Percentiles rank a stretch among this genome's conserved stretches.
These are phyloP conservation scores for Miniopterus natalensis DNA, from an alignment of 2,113 vertebrate species.

Conservation along the genomic window DNA sequence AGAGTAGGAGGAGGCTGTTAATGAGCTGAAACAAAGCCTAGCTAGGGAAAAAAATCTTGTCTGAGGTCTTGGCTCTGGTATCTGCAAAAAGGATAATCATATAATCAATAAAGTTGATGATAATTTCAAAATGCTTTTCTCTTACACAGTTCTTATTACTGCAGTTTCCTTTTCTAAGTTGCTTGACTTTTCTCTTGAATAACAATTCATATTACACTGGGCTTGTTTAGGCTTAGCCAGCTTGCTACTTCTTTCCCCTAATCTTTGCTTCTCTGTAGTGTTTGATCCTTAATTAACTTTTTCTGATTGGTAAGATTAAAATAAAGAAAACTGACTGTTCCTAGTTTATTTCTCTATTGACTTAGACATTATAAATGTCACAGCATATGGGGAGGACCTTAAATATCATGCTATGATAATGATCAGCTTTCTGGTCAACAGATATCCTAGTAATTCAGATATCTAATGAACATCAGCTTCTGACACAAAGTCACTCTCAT, in stretches of 20 bases:
- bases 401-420: neutral
- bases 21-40: neutral
- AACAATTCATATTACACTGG: neutral
- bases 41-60: neutral
- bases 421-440: neutral
- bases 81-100: neutral
- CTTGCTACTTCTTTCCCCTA: neutral
- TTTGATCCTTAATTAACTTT: slow-evolving; percentile 19
- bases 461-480: neutral
- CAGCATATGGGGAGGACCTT: neutral
- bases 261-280: neutral
- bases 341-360: neutral
- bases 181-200: neutral
- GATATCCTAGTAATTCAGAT: neutral
- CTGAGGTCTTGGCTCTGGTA: neutral
- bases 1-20: neutral
- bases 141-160: neutral
- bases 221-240: neutral
- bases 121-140: slow-evolving; percentile 7
- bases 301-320: neutral
- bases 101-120: neutral
- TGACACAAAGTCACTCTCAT: neutral
- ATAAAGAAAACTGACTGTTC: neutral
- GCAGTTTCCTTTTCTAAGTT: neutral
- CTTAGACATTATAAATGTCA: neutral